These are phyloP conservation scores for Dendrocincla fuliginosa DNA, from an alignment of 2,797 vertebrate genomes.

Conservation along the genomic window DNA sequence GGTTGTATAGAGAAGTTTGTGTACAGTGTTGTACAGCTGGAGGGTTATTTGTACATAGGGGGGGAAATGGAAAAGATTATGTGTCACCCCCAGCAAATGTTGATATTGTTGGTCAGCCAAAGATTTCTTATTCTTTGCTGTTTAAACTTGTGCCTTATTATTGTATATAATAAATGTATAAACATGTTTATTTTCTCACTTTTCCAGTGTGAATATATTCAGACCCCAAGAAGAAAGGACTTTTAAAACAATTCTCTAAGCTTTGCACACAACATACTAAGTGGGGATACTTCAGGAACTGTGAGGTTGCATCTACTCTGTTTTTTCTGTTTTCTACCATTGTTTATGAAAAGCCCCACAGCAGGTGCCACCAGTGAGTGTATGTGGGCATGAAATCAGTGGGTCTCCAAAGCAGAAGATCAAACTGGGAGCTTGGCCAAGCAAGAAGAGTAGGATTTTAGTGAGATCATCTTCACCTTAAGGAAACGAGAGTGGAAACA, in stretches of 20 bases:
- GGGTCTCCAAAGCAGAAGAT: not conserved
- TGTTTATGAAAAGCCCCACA: not conserved
- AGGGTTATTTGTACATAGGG: slow-evolving; percentile 51
- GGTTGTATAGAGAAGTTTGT: slow-evolving; percentile 50
- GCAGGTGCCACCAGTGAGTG: not conserved
- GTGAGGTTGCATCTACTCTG: not conserved
- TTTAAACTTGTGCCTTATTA: slow-evolving; percentile 82
- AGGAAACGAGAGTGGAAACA: not conserved
- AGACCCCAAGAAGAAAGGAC: not conserved
- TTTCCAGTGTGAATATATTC: slow-evolving; percentile 28
- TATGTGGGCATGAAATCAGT: not conserved
- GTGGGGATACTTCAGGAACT: not conserved
- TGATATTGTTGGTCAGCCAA: slow-evolving; percentile 73
- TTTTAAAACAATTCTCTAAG: not conserved
- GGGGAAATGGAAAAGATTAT: not conserved
- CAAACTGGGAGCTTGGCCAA: not conserved
- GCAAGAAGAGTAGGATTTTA: not conserved
- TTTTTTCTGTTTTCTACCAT: not conserved
- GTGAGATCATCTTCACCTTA: not conserved
- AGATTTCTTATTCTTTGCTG: slow-evolving; percentile 78
- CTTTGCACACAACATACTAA: not conserved
- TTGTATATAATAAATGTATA: slow-evolving; percentile 82
- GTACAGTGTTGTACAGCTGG: slow-evolving; percentile 49
- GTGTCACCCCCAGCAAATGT: slow-evolving; percentile 40
- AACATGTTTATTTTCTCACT: slow-evolving; percentile 49